phyloP scores from a whole-genome alignment of 2,888 invertebrate species.

The Phytoseiulus persimilis region DNA sequence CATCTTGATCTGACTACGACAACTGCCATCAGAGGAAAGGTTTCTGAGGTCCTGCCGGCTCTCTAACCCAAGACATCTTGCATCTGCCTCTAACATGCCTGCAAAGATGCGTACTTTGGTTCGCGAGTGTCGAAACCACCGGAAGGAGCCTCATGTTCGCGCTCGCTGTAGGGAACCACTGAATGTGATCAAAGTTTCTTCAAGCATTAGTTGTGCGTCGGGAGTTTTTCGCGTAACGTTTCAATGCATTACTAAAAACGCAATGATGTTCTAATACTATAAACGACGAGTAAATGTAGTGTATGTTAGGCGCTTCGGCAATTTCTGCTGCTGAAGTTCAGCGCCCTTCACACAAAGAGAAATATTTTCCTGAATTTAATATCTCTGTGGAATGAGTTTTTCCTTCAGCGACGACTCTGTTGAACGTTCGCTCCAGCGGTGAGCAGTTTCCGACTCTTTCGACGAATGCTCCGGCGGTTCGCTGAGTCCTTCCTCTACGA shows the following conservation, averaged over 20 bases:
- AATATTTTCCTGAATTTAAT: no score
- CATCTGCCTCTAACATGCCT: not conserved
- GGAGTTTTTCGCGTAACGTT: no score
- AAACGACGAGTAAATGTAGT: no score
- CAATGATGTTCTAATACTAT: no score
- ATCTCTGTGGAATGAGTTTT: not conserved
- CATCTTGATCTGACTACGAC: conserved; percentile 5
- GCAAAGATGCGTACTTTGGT: not conserved
- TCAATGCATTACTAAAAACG: no score
- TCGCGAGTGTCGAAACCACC: not conserved
- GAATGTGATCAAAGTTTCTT: no score
- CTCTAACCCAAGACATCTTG: not conserved
- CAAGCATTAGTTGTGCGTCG: no score
- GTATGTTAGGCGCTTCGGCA: no score
- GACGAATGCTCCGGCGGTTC: not conserved
- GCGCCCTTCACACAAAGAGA: no score
- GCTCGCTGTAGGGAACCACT: no score
- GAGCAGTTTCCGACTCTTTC: not conserved
- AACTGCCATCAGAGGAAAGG: not conserved
- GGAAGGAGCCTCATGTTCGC: not conserved
- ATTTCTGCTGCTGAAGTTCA: no score
- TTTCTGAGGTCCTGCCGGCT: conserved; percentile 5
- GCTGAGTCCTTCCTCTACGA: not conserved
- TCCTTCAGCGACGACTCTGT: not conserved
- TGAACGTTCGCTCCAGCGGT: not conserved